phyloP scores from a whole-genome alignment of 2,113 vertebrate species.

The Passer domesticus region DNA sequence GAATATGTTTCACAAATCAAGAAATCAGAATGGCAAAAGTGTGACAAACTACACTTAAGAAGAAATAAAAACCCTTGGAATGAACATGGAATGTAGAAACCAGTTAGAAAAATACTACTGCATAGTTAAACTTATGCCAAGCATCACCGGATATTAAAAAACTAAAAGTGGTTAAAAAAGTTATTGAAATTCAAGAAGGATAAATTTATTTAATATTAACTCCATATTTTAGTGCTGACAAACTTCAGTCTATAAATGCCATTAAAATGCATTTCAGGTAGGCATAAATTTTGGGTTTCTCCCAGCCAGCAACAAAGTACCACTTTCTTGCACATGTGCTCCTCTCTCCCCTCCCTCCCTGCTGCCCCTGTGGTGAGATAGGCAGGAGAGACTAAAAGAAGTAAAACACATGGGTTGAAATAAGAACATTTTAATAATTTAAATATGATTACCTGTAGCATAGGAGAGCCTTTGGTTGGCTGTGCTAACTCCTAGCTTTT shows the following conservation, averaged over 20 bases:
- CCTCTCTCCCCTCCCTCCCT: rapidly evolving
- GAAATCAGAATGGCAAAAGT: neutral
- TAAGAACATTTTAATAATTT: neutral
- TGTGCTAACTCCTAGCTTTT: neutral
- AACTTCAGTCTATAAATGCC: neutral
- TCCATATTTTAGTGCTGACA: neutral
- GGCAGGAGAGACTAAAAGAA: neutral
- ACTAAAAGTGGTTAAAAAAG: rapidly evolving
- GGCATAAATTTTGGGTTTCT: neutral
- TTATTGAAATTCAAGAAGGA: neutral
- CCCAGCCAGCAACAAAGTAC: neutral
- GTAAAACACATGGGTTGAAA: neutral
- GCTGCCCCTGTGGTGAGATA: rapidly evolving
- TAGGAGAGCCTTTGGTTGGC: neutral
- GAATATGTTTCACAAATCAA: neutral
- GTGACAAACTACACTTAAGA: neutral
- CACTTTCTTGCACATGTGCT: rapidly evolving
- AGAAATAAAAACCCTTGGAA: neutral
- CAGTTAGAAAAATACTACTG: neutral
- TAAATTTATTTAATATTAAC: neutral
- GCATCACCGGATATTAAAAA: rapidly evolving
- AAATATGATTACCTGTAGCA: neutral
- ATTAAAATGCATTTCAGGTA: neutral
- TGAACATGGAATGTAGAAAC: neutral
- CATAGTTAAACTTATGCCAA: neutral